Evolutionary conservation across 1,140 invertebrate genomes (phyloP).

Genomic region (Sarcophaga bullata): DNA sequence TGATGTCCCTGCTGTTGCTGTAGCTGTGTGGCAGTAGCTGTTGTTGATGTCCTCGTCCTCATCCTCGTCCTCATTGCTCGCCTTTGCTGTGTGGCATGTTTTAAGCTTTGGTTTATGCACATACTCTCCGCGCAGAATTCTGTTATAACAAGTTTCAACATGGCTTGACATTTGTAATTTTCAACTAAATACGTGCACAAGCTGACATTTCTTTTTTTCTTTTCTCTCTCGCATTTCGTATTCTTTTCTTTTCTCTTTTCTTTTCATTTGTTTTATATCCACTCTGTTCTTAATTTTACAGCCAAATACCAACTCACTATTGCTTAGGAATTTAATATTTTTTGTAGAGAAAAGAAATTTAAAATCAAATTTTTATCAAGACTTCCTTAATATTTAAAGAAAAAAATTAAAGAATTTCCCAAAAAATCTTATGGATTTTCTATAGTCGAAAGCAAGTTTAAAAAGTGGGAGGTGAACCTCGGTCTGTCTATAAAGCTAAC

Average conservation of each 20-base stretch:
- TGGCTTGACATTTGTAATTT: constrained; percentile 24
- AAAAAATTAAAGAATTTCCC: too few species aligned
- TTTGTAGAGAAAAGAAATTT: too few species aligned
- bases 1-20: too few species aligned
- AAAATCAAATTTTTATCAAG: too few species aligned
- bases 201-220: not conserved
- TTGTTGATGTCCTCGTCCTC: not conserved
- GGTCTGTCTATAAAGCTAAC: too few species aligned
- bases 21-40: too few species aligned
- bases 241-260: not conserved
- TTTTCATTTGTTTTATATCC: not conserved
- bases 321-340: too few species aligned
- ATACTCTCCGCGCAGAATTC: not conserved
- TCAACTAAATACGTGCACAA: constrained; percentile 26
- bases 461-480: too few species aligned
- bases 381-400: too few species aligned
- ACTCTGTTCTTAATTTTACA: not conserved
- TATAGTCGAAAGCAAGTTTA: too few species aligned
- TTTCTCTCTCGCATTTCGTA: not conserved
- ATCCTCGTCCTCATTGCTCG: not conserved
- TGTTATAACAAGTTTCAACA: constrained; percentile 27
- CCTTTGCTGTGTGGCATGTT: not conserved
- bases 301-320: too few species aligned
- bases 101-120: constrained; percentile 7
- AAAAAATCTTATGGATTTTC: too few species aligned